Conservation (phyloP, 1,140 invertebrate genomes). For the Amyelois transitella region DNA sequence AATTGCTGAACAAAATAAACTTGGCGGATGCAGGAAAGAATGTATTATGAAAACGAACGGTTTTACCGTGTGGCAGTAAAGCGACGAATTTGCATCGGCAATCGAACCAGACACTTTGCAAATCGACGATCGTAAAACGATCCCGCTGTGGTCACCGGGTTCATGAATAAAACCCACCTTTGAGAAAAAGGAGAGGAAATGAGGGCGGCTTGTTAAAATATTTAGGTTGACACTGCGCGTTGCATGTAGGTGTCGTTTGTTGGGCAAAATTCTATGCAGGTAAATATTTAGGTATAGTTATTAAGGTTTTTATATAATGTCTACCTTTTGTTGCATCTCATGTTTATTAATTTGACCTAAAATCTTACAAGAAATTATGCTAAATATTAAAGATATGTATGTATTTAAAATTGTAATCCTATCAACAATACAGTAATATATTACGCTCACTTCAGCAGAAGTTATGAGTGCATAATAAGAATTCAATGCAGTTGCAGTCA, state of each 20-base stretch:
- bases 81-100: conserved; percentile 39
- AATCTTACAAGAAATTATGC: no score
- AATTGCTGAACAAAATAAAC: conserved; percentile 19
- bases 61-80: conserved; percentile 43
- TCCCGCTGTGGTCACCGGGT: conserved; percentile 29
- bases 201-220: conserved; percentile 15
- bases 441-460: neutral
- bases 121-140: conserved; percentile 47
- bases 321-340: no score
- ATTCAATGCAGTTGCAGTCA: neutral
- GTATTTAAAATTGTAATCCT: no score
- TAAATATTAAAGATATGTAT: no score
- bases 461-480: neutral
- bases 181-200: conserved; percentile 9
- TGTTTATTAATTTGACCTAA: no score
- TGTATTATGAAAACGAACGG: conserved; percentile 31
- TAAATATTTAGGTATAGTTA: no score
- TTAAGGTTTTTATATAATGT: no score
- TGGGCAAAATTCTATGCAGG: no score
- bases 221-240: conserved; percentile 6
- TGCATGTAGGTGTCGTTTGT: neutral
- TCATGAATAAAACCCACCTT: conserved; percentile 38
- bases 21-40: conserved; percentile 22
- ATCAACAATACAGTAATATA: no score
- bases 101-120: conserved; percentile 39